phyloP scores from a whole-genome alignment of 2,888 invertebrate genomes.

The Torymus auratus region DNA sequence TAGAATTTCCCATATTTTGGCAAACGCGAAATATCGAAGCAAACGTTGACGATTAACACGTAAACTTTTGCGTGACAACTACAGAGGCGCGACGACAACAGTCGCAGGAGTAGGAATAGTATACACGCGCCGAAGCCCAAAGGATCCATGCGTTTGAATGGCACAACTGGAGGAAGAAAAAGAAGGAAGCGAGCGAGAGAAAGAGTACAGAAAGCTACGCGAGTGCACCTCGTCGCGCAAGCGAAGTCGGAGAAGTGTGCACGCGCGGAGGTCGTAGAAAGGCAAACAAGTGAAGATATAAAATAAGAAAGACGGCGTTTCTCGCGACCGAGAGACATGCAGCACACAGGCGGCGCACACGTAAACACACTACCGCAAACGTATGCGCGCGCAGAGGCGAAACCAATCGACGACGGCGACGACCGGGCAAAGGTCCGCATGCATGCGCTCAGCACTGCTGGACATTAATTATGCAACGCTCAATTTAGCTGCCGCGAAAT shows the following conservation, averaged over 20 bases:
- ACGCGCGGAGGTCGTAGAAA: slow-evolving; percentile 38
- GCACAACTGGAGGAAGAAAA: too few relatives aligned
- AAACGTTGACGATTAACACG: neutral
- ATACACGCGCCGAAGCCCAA: slow-evolving; percentile 9
- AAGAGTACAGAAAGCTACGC: too few relatives aligned
- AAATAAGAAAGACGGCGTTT: slow-evolving; percentile 49
- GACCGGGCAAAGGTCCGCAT: slow-evolving; percentile 4
- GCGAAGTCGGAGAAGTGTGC: slow-evolving; percentile 26
- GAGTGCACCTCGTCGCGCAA: too few relatives aligned
- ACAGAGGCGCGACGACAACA: neutral
- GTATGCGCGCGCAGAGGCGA: neutral
- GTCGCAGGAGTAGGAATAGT: neutral
- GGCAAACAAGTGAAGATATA: slow-evolving; percentile 49
- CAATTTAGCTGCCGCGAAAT: slow-evolving; percentile 67
- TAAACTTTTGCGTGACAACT: slow-evolving; percentile 11
- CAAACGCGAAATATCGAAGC: too few relatives aligned
- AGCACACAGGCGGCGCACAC: neutral
- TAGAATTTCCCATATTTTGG: too few relatives aligned
- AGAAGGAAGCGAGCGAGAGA: too few relatives aligned
- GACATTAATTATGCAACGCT: slow-evolving; percentile 72
- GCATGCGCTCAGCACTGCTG: neutral
- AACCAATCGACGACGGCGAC: slow-evolving; percentile 19
- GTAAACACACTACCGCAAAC: neutral
- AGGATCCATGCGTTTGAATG: slow-evolving; percentile 34
- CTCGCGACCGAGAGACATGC: neutral